These are phyloP conservation scores for Erebia epiphron DNA, from an alignment of 2,888 invertebrate species.

Conservation along the genomic window DNA sequence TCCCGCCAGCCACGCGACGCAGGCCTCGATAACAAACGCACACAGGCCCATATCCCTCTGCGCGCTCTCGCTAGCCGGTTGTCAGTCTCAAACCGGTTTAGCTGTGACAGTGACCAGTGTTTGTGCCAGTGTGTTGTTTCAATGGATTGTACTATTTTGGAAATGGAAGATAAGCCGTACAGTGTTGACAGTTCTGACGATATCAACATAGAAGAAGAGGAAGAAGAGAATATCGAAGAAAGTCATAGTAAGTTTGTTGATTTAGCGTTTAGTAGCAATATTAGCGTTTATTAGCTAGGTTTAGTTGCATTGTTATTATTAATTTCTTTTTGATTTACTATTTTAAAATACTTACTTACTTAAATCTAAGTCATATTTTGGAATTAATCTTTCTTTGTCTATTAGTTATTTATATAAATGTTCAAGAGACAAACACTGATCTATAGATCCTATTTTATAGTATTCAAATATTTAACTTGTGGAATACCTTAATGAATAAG, in stretches of 20 bases:
- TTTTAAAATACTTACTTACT: background rate
- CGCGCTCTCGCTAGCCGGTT: slow-evolving; percentile 79
- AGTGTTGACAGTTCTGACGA: slow-evolving; percentile 81
- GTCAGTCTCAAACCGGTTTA: slow-evolving; percentile 77
- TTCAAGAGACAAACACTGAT: background rate
- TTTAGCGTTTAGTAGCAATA: slow-evolving; percentile 31
- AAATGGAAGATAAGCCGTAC: slow-evolving; percentile 79
- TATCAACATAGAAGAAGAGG: slow-evolving; percentile 77
- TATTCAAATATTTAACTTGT: background rate
- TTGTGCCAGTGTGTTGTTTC: slow-evolving; percentile 66
- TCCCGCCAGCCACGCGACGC: slow-evolving; percentile 61
- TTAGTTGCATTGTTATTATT: background rate
- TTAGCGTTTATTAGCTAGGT: background rate
- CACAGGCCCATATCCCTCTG: slow-evolving; percentile 78
- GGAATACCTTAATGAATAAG: background rate
- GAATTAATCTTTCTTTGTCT: too few relatives aligned
- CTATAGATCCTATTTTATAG: background rate
- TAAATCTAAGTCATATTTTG: background rate
- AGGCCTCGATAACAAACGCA: slow-evolving; percentile 72
- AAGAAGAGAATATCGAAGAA: slow-evolving; percentile 69
- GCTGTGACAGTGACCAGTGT: slow-evolving; percentile 66
- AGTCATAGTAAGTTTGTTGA: slow-evolving; percentile 67
- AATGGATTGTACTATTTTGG: slow-evolving; percentile 67
- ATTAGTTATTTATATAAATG: too few relatives aligned
- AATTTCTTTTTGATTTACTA: background rate